Base-by-base conservation (phyloP, 35 echinoderm and acorn worm genomes). In the Patiria miniata region DNA sequence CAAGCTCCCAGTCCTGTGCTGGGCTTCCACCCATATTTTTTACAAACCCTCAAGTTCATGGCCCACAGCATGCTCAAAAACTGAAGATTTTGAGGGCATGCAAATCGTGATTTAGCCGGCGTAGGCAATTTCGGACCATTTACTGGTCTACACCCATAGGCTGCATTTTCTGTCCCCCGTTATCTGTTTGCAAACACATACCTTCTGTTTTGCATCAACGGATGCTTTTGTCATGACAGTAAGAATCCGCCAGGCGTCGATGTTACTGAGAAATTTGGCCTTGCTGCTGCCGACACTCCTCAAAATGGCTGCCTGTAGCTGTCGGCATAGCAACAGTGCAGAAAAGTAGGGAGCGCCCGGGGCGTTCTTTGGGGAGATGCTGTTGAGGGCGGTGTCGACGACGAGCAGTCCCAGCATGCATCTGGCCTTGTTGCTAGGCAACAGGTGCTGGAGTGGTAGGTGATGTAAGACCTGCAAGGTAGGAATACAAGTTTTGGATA, bases 321-420 rank as follows among this genome's bases (percentile, higher is more conserved):
- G 59, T 76, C 83, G 61, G 83, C 59, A 29, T 22, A 47, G 39
- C 61, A 73, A 30, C 18, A 73, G 21, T 22, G 65, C 34, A 12
- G 26, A 32, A 14, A 26, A 10, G 34, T 32, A 73, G 12, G 14
- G 26, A 36, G 15, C 10, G 26, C 22, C 29, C 7, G 26, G 7
- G 0, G 65, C 23, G 14, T 73, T 30, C 65, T 73, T 73, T 9
- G 65, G 65, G 34, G 65, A 34, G 14, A 14, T 30, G 9, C 14
- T 14, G 34, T 1, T 30, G 2, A 73, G 26, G 65, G 65, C 34
- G 26, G 14, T 16, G 37, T 86, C 83, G 21, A 73, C 32, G 1
- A 30, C 10, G n/a, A 68, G 56, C 32, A 86, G 29, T 52, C 56
- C 83, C 39, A 86, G 37, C 83, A 86, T 69, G 83, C 83, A 86